Evolutionary conservation across 2,888 invertebrate species (phyloP).

Genomic region (Drosophila heteroneura): DNA sequence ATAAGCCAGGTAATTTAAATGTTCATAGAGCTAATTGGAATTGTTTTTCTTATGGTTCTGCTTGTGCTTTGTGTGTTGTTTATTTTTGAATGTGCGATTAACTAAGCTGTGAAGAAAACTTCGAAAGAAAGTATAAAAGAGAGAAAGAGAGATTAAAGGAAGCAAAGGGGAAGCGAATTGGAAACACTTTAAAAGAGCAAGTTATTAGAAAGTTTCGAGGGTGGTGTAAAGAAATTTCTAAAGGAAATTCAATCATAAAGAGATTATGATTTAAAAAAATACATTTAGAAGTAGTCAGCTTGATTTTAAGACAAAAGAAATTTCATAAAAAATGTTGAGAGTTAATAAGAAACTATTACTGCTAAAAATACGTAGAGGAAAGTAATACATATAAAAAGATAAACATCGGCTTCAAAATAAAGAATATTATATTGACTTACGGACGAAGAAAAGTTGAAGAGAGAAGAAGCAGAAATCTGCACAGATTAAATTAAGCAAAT

Average conservation of each 20-base stretch:
- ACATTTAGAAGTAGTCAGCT: neutral
- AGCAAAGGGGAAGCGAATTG: slow-evolving; percentile 15
- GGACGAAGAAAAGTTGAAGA: neutral
- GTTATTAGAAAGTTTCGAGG: slow-evolving; percentile 17
- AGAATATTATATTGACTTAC: neutral
- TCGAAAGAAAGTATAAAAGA: slow-evolving; percentile 16
- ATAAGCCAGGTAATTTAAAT: slow-evolving; percentile 66
- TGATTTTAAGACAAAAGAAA: neutral
- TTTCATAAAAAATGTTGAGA: neutral
- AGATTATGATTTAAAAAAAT: neutral
- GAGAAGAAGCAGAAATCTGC: neutral
- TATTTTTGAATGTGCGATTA: slow-evolving; percentile 10
- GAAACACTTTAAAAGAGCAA: slow-evolving; percentile 6
- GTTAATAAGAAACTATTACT: neutral
- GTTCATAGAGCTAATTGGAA: slow-evolving; percentile 64
- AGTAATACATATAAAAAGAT: neutral
- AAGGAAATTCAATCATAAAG: neutral
- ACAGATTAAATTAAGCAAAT: neutral
- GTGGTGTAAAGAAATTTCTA: slow-evolving; percentile 8
- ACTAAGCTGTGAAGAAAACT: slow-evolving; percentile 9
- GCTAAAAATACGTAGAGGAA: neutral
- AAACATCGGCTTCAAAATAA: neutral
- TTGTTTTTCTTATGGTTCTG: slow-evolving; percentile 20
- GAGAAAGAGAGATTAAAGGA: slow-evolving; percentile 20
- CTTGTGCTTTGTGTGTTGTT: slow-evolving; percentile 3